Conservation (phyloP, 2,888 invertebrate genomes). For the Idaea dimidiata region DNA sequence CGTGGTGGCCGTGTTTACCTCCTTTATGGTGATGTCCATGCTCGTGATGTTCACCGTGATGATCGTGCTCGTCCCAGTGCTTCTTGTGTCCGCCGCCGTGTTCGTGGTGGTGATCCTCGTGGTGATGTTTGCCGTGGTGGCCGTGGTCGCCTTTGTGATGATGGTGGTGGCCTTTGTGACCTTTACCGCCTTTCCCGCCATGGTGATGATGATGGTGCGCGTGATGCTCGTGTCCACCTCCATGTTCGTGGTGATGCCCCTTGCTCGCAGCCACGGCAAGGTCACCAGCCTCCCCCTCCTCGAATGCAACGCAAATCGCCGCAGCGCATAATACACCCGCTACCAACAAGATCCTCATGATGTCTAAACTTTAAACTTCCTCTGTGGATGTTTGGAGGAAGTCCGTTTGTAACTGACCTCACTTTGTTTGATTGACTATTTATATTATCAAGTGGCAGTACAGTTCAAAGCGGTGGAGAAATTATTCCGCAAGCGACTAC, state of each 20-base stretch:
- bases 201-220: slow-evolving; percentile 85
- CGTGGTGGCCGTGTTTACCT: slow-evolving; percentile 89
- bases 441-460: slow-evolving; percentile 59
- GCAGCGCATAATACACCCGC: slow-evolving; percentile 61
- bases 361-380: slow-evolving; percentile 33
- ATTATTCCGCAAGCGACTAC: slow-evolving; percentile 70
- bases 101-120: slow-evolving; percentile 86
- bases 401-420: slow-evolving; percentile 69
- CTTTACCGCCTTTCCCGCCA: slow-evolving; percentile 88
- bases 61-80: slow-evolving; percentile 87
- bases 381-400: slow-evolving; percentile 51
- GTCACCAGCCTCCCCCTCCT: slow-evolving; percentile 47
- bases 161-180: slow-evolving; percentile 87
- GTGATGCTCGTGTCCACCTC: slow-evolving; percentile 85
- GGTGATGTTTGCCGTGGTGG: slow-evolving; percentile 88
- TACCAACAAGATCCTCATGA: slow-evolving; percentile 62
- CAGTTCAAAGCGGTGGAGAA: slow-evolving; percentile 58
- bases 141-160: slow-evolving; percentile 90
- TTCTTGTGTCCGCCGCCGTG: slow-evolving; percentile 90
- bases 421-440: slow-evolving; percentile 60
- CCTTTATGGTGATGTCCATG: slow-evolving; percentile 89
- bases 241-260: slow-evolving; percentile 77
- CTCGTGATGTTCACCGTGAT: slow-evolving; percentile 88
- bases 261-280: slow-evolving; percentile 76
- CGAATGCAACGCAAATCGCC: slow-evolving; percentile 52